Percentiles rank a stretch among this genome's conserved stretches.
Evolutionary conservation across 2,113 vertebrate genomes (phyloP).

Genomic region (Malurus cyaneus): DNA sequence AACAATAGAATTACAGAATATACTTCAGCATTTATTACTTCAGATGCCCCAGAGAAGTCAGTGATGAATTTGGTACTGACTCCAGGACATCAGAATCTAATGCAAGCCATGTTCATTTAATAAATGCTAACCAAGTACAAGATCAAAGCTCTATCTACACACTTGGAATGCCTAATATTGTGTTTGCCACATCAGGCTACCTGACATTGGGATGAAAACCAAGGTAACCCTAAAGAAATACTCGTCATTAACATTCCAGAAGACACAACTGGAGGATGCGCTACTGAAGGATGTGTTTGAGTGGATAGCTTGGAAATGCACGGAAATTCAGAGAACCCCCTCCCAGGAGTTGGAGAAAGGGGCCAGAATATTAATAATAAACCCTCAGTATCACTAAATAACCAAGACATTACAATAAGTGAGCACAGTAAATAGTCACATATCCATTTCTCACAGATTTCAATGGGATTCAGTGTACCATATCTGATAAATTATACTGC

Average conservation of each 20-base stretch:
- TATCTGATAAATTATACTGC: background rate
- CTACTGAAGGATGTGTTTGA: background rate
- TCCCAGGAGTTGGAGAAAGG: background rate
- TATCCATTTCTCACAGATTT: slow-evolving; percentile 24
- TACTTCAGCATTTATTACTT: background rate
- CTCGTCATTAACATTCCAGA: slow-evolving; percentile 9
- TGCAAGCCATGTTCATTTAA: background rate
- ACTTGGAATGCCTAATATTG: slow-evolving; percentile 24
- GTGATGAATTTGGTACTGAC: background rate
- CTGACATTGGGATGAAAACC: slow-evolving; percentile 15
- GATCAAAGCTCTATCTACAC: slow-evolving; percentile 9
- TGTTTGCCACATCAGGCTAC: background rate
- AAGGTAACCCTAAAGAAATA: slow-evolving; percentile 24
- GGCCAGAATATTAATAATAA: background rate
- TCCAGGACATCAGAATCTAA: background rate
- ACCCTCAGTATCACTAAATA: slow-evolving; percentile 13
- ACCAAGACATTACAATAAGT: background rate
- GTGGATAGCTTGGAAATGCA: background rate
- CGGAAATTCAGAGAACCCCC: background rate
- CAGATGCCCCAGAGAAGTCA: background rate
- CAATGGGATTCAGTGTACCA: slow-evolving; percentile 4
- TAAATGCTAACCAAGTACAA: slow-evolving; percentile 35
- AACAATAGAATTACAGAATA: background rate
- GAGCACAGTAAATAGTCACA: background rate
- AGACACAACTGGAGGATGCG: background rate